Base-by-base conservation (phyloP, 2,113 vertebrate genomes). In the Ondatra zibethicus region DNA sequence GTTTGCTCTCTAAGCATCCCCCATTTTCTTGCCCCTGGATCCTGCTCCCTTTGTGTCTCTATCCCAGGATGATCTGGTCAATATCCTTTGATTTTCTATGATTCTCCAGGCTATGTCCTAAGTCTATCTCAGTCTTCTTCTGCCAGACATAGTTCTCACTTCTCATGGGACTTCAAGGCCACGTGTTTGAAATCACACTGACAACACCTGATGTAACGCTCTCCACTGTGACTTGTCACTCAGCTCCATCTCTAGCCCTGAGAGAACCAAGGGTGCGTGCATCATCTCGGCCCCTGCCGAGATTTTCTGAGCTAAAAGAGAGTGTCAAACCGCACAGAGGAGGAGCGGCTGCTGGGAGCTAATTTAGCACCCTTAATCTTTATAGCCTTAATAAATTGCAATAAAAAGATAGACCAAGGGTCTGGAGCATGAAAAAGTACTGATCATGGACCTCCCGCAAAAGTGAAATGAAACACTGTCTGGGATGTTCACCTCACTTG, bases 381-480 rank as follows among this genome's bases (percentile, higher is more conserved):
- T 21, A 4, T 58, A 58, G 55, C 55, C 55, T 58, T 58, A 58
- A 58, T 90, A 96, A 96, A 93, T 45, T 7, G 29, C n/a, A 80
- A 45, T 75, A 87, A 94, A 92, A 61, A 81, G 66, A 17, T 70
- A 75, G 36, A 68, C 47, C 25, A n/a, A 76, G 91, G 33, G 17
- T 78, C 81, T 86, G 23, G 68, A 72, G 16, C 47, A 52, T 23
- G 25, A 72, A 78, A 65, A 88, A 36, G 39, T 12, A 50, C 65
- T 80, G 76, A 29, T 39, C 70, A 39, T 11, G 31, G 36, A 96
- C 95, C 42, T 97, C 97, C 73, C 90, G 72, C 31, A 63, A 66
- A 94, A 96, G 70, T 92, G 96, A 98, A 97, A 72, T 96, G 91
- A 97, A 97, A 96, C 55, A 70, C 75, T 55, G 12, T 84, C 31